These are phyloP conservation scores for Gallinago stenura DNA, from an alignment of 2,797 vertebrate genomes.

Conservation along the genomic window DNA sequence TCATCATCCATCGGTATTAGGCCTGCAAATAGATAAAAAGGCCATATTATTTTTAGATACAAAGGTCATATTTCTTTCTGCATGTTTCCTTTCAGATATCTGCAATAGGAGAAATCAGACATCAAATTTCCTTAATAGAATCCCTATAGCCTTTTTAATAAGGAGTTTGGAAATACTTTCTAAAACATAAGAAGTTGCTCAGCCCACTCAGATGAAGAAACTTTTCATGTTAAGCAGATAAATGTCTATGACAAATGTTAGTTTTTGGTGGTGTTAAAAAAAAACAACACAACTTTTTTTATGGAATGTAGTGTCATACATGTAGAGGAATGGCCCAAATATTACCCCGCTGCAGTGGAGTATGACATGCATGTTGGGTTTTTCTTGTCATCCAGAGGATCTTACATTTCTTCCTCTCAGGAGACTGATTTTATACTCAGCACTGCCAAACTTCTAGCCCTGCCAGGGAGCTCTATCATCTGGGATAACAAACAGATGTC, in stretches of 20 bases:
- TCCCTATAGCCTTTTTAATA: neutral
- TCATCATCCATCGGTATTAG: neutral
- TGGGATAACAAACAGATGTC: neutral
- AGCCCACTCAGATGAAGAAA: neutral
- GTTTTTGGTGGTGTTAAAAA: neutral
- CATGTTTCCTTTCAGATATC: neutral
- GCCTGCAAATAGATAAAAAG: neutral
- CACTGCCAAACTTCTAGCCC: neutral
- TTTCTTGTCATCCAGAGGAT: neutral
- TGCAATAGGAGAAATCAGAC: neutral
- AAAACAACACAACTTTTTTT: too few relatives aligned
- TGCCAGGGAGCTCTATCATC: fast-evolving
- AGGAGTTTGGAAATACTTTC: neutral
- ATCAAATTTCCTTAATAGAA: neutral
- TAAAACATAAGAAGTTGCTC: neutral
- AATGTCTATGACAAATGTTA: neutral
- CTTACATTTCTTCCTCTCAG: neutral
- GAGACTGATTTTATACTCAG: neutral
- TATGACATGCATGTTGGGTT: neutral
- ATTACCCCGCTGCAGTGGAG: neutral
- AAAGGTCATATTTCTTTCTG: neutral
- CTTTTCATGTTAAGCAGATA: neutral
- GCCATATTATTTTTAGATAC: neutral
- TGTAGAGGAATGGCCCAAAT: neutral
- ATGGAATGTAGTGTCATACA: neutral